These are phyloP conservation scores for Sesamia inferens DNA, from an alignment of 2,888 invertebrate genomes.

Conservation along the genomic window DNA sequence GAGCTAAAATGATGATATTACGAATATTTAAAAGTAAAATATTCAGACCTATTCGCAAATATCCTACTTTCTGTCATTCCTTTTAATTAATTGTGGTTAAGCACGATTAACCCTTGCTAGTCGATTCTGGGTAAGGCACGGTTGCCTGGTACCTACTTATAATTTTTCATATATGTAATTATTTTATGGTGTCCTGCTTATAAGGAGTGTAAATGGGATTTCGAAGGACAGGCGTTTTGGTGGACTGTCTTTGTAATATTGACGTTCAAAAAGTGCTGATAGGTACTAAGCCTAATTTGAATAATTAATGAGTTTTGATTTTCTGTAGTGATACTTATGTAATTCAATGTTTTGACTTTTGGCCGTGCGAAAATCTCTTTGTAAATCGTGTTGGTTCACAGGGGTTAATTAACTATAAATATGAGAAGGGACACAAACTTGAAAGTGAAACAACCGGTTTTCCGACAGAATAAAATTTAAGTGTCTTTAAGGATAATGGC, in stretches of 20 bases:
- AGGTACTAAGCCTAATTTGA: no score
- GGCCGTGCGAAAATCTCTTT: conserved; percentile 11
- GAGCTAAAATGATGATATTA: background rate
- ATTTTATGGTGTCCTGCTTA: background rate
- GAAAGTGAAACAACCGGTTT: no score
- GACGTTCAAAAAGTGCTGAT: no score
- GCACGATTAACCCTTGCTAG: background rate
- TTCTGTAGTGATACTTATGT: background rate
- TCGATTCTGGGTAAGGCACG: background rate
- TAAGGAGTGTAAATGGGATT: background rate
- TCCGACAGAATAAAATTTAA: no score
- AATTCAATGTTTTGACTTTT: background rate
- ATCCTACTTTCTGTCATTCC: background rate
- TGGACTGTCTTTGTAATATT: no score
- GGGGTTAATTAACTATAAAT: no score
- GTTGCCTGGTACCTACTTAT: background rate
- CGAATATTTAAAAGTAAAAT: background rate
- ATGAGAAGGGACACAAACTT: background rate
- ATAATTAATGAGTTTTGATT: no score
- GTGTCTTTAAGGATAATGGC: no score
- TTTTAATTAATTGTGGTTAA: background rate
- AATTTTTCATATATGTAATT: background rate
- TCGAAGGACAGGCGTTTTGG: no score
- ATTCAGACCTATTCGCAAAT: background rate
- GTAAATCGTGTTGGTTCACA: background rate